Base-by-base conservation (phyloP, 2,888 invertebrate genomes). In the Campoplex capitator region DNA sequence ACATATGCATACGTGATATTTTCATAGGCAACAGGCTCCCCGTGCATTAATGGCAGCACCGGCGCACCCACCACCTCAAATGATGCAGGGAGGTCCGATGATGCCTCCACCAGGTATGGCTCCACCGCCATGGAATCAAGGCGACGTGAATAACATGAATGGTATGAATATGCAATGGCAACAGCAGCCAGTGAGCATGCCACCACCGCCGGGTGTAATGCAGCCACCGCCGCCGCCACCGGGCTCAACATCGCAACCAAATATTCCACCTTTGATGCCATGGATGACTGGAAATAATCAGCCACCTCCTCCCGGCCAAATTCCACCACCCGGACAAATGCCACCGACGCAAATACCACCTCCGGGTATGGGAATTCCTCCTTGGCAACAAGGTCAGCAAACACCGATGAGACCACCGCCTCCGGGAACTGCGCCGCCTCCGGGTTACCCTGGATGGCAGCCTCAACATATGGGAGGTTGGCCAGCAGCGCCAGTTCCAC, bases 41-140 rank as follows among this genome's bases (percentile, higher is more conserved):
- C 95, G 97, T 56, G 96, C 97, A 56, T 94, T 97, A 87, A 96
- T 97, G 96, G 95, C 96, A 3, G 95, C 96, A 45, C 96, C 96
- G 3, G 95, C 95, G 56, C 95, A 95, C 88, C 93, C 94, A 13
- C 94, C 95, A 0, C 95, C 95, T 2, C 94, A 94, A 81, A 93
- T 95, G 92, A 94, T 95, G 92, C 94, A 94, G 54, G 94, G 94
- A 2, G 93, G 93, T 8, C 89, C 90, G 67, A 93, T 95, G 90
- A 95, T 95, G 90, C 95, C 95, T 56, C 96, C 96, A 1, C 95
- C 95, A 45, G 95, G 95, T 88, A 95, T 95, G 90, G 95, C 95
- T 65, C 95, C 96, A 48, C 95, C 95, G 2, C 95, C 95, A 0
- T 95, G 95, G 93, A 94, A 94, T 56, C 92, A 92, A 68, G 90